Percentiles rank a stretch among this genome's conserved stretches.
These are phyloP conservation scores for Patagioenas fasciata DNA, from an alignment of 2,113 vertebrate species.

Conservation along the genomic window DNA sequence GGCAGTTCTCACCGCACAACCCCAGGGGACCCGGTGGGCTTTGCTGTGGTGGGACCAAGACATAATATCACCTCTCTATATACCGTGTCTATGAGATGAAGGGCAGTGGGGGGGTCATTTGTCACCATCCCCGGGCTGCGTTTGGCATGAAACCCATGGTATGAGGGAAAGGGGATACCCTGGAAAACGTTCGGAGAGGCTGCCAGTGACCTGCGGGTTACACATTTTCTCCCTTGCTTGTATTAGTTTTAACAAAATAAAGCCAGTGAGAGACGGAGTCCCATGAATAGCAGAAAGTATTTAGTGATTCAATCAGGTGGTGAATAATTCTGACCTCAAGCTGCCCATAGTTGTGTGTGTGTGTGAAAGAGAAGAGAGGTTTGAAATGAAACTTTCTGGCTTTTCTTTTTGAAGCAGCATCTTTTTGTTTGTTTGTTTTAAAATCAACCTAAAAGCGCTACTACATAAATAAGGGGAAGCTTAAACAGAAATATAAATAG, in stretches of 20 bases:
- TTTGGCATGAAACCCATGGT: background rate
- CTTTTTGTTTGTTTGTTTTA: background rate
- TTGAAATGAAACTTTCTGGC: background rate
- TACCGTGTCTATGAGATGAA: background rate
- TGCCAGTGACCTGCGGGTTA: background rate
- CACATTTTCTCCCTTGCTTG: background rate
- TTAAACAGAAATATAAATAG: background rate
- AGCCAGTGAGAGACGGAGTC: background rate
- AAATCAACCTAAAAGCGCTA: background rate
- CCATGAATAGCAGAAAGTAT: background rate
- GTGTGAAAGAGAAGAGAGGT: background rate
- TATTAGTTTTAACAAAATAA: background rate
- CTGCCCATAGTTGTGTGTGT: background rate
- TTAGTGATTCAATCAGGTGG: accelerated
- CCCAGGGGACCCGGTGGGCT: background rate
- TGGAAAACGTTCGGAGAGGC: background rate
- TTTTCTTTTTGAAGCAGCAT: background rate
- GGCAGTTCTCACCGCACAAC: background rate
- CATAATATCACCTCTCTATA: background rate
- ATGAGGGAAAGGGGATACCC: background rate
- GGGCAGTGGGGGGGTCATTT: background rate
- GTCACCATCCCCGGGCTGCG: accelerated
- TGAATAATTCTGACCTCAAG: background rate
- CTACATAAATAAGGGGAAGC: background rate
- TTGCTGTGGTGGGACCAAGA: accelerated